Percentiles rank a stretch among this genome's conserved stretches.
phyloP scores from a whole-genome alignment of 2,113 vertebrate genomes.

The rabbit (Oryctolagus cuniculus) region DNA sequence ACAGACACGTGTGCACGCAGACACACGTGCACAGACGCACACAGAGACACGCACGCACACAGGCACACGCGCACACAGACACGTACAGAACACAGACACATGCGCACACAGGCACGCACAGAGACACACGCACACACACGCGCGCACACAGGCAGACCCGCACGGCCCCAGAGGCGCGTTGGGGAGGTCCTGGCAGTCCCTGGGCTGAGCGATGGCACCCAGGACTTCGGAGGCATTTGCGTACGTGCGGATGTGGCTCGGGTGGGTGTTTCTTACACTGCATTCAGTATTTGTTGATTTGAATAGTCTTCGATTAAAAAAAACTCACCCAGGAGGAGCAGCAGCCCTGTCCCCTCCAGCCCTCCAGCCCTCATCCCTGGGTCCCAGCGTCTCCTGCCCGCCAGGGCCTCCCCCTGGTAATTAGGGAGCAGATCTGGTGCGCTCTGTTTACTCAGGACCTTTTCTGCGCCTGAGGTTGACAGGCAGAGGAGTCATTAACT shows the following conservation, averaged over 20 bases:
- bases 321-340: background rate
- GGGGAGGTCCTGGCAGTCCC: no score
- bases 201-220: no score
- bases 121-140: no score
- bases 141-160: no score
- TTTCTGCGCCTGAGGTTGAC: background rate
- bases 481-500: background rate
- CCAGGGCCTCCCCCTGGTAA: background rate
- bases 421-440: background rate
- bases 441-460: constrained; percentile 37
- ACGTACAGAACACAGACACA: no score
- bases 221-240: background rate
- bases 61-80: no score
- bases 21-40: no score
- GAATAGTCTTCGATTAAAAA: constrained; percentile 25
- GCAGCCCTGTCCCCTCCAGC: background rate
- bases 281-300: background rate
- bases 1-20: no score
- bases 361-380: background rate
- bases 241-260: background rate
- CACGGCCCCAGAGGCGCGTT: no score
- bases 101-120: no score
- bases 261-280: background rate
- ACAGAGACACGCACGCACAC: no score
- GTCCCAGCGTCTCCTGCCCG: background rate